These are phyloP conservation scores for Catostomus latipinnis DNA, from an alignment of 2,797 vertebrate genomes.

Conservation along the genomic window DNA sequence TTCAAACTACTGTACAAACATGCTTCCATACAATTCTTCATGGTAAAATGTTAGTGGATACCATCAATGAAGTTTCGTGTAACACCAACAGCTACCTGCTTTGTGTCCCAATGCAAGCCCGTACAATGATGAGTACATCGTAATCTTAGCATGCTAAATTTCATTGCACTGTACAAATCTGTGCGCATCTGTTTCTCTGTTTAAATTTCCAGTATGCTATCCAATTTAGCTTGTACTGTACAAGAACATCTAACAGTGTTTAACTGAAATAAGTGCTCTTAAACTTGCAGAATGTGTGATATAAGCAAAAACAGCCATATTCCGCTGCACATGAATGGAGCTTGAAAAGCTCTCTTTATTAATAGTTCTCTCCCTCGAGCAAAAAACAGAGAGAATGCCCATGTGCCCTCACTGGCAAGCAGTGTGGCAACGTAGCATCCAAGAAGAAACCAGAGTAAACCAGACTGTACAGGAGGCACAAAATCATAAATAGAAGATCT, in stretches of 20 bases:
- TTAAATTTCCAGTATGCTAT: no score
- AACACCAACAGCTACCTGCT: background rate
- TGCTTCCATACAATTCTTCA: no score
- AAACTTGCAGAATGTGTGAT: background rate
- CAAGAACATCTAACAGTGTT: background rate
- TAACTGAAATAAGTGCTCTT: background rate
- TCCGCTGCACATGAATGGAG: constrained; percentile 73
- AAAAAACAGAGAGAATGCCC: constrained; percentile 62
- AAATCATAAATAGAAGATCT: background rate
- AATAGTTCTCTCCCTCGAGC: constrained; percentile 74
- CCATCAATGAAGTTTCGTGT: background rate
- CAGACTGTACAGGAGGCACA: constrained; percentile 12
- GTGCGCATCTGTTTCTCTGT: no score
- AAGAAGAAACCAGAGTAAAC: constrained; percentile 40
- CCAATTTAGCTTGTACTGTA: no score
- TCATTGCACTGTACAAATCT: background rate
- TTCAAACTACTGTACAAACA: background rate
- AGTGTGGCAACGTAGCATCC: constrained; percentile 56
- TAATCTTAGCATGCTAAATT: background rate
- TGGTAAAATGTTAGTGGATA: background rate
- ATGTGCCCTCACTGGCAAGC: constrained; percentile 65
- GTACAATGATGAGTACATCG: background rate
- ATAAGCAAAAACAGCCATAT: constrained; percentile 51
- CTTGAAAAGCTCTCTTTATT: constrained; percentile 70
- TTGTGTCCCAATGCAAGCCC: background rate